Percentiles rank a stretch among this genome's conserved stretches.
Conservation (phyloP, 2,888 invertebrate species). For the Diarsia brunnea region DNA sequence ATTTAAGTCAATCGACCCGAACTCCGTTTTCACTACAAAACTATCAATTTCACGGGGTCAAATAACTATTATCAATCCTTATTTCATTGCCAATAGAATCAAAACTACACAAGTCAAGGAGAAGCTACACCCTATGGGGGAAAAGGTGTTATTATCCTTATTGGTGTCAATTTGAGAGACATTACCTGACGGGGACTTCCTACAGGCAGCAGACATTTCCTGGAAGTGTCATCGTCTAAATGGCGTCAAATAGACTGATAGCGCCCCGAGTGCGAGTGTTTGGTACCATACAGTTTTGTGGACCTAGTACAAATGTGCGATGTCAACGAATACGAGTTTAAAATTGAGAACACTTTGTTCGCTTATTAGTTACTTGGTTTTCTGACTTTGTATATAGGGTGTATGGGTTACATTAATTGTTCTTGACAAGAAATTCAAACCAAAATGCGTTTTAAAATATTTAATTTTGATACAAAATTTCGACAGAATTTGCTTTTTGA, state of each 20-base stretch:
- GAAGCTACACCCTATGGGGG: neutral
- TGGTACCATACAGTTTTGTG: neutral
- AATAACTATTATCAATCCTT: too few species aligned
- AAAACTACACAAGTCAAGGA: conserved; percentile 7
- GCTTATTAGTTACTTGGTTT: neutral
- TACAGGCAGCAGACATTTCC: conserved; percentile 36
- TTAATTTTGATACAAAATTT: too few species aligned
- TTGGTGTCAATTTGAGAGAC: conserved; percentile 58
- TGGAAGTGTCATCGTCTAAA: conserved; percentile 28
- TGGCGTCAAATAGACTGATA: conserved; percentile 18
- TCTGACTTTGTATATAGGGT: too few species aligned
- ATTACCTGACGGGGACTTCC: conserved; percentile 36
- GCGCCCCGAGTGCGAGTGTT: neutral
- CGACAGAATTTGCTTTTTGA: too few species aligned
- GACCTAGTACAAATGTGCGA: neutral
- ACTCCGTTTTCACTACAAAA: neutral
- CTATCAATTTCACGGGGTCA: neutral
- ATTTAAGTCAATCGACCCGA: neutral
- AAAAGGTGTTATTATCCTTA: conserved; percentile 41
- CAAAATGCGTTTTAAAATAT: too few species aligned
- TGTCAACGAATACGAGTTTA: neutral
- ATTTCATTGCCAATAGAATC: neutral
- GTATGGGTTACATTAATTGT: too few species aligned
- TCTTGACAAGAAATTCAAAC: too few species aligned
- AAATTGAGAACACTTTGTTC: neutral